phyloP scores from a whole-genome alignment of 37 sponge, comb jelly and placozoan genomes.

The Ianthella basta region DNA sequence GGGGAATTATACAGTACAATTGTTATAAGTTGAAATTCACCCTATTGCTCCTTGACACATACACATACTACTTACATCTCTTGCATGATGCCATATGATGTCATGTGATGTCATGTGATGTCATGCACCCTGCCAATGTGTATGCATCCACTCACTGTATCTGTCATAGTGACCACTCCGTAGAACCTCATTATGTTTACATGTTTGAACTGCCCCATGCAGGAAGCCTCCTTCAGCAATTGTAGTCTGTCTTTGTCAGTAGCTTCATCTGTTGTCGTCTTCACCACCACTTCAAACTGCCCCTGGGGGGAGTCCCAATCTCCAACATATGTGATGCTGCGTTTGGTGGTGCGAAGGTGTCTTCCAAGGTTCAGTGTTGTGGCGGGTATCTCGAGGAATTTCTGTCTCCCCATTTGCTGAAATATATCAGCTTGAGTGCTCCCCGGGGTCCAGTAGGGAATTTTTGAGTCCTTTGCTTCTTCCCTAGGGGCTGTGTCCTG shows the following conservation, averaged over 20 bases:
- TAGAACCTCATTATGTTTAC: background rate
- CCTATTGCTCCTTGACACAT: too few species aligned
- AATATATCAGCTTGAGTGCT: background rate
- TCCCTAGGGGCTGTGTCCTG: too few species aligned
- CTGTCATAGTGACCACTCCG: conserved; percentile 5
- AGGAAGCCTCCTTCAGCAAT: background rate
- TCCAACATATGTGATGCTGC: background rate
- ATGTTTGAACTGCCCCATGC: conserved; percentile 24
- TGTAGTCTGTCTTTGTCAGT: background rate
- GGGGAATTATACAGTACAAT: too few species aligned
- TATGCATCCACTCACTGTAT: background rate
- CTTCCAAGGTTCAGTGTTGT: conserved; percentile 4
- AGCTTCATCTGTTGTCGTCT: background rate
- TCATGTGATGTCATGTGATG: too few species aligned
- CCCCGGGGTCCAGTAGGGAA: conserved; percentile 20
- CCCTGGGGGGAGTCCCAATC: conserved; percentile 23
- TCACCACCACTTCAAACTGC: conserved; percentile 4
- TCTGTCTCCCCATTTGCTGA: background rate
- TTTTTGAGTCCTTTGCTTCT: too few species aligned
- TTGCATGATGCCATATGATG: too few species aligned
- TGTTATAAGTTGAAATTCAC: too few species aligned
- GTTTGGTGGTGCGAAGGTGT: background rate
- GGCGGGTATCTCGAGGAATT: background rate
- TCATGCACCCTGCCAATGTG: too few species aligned
- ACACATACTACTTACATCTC: too few species aligned